Base-by-base conservation (phyloP, 1,140 invertebrate species). In the Zaprionus nigranus region DNA sequence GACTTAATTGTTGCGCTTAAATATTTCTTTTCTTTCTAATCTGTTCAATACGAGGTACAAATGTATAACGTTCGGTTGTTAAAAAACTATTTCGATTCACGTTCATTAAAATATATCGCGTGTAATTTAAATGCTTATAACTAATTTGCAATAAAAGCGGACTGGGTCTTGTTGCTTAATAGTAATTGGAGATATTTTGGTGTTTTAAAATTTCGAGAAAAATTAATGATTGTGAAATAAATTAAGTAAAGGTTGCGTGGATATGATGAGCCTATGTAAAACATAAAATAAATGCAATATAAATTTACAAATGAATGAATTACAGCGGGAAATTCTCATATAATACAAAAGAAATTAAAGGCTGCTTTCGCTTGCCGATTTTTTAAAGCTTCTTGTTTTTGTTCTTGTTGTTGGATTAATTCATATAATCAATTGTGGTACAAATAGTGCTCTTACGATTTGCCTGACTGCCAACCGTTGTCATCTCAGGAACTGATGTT, bases 381-480 rank as follows among this genome's bases (percentile, higher is more conserved):
- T 81, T 20, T 84, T 87, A 84, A 90, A 90, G 84, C 84, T 88
- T 87, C 77, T 62, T 60, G 72, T 79, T 75, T 54, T 69, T 80
- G 53, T 71, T 77, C 38, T 68, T 40, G 22, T 36, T 51, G 43
- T 66, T n/a, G 40, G 66, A 46, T 26, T 65, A 43, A 17, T 17
- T 46, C 26, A 28, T 43, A 56, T 74, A 34, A 58, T 82, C 60
- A 70, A 79, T 51, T 86, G 57, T 71, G 74, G 61, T 71, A 59
- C 54, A 75, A 63, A 58, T 63, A 66, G 72, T 59, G 54, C 22
- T 69, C 69, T 70, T 73, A 46, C 38, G 59, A 53, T 59, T 56
- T 54, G 82, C 49, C 62, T 54, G 40, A n/a, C 40, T 3, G n/a
- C 40, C 38, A 79, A 61, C 64, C 66, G 22, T 72, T 66, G 54